Percentiles rank a stretch among this genome's conserved stretches.
Evolutionary conservation across 2,113 vertebrate species (phyloP).

Genomic region (Coptodon rendalli): DNA sequence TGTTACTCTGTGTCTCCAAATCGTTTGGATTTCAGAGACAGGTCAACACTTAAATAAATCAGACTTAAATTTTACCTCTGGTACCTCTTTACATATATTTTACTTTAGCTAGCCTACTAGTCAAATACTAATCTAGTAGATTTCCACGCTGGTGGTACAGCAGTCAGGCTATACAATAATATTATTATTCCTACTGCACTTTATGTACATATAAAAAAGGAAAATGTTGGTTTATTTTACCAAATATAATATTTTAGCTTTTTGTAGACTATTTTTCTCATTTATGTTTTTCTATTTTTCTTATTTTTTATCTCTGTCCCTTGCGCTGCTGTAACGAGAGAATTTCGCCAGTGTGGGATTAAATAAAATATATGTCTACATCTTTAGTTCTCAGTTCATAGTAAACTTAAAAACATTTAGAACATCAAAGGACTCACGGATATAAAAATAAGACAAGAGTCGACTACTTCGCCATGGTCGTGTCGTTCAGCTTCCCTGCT

Average conservation of each 20-base stretch:
- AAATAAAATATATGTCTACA: neutral
- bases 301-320: fast-evolving
- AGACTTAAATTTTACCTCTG: neutral
- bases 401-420: neutral
- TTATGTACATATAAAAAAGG: neutral
- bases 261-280: neutral
- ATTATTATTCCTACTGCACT: neutral
- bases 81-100: neutral
- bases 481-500: neutral
- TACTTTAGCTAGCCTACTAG: neutral
- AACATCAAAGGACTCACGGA: neutral
- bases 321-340: neutral
- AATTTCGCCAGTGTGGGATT: neutral
- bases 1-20: neutral
- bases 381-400: neutral
- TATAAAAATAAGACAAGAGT: neutral
- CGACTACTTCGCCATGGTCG: neutral
- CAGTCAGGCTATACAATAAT: neutral
- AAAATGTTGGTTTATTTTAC: neutral
- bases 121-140: neutral
- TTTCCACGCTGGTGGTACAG: neutral
- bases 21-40: neutral
- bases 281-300: neutral
- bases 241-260: neutral
- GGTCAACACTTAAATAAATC: neutral